Conservation (phyloP, 2,888 invertebrate species). For the Lobophora halterata region DNA sequence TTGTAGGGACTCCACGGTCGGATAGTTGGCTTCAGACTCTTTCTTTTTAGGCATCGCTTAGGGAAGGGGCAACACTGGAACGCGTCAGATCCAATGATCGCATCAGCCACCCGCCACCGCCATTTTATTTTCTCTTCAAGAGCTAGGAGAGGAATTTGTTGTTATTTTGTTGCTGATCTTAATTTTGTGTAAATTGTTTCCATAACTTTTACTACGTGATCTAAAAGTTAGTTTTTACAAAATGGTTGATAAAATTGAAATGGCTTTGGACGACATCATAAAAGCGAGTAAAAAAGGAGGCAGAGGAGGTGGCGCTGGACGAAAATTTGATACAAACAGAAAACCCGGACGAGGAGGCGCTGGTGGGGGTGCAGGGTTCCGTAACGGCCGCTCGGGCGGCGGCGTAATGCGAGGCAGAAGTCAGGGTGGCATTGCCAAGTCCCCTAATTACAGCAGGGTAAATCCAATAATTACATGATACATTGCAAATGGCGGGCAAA, state of each 20-base stretch:
- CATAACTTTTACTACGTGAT: constrained; percentile 1
- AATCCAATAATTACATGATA: constrained; percentile 52
- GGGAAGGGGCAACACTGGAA: too few species aligned
- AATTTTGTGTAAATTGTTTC: neutral
- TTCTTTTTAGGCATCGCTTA: too few species aligned
- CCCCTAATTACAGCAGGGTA: constrained; percentile 85
- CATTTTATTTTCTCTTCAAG: constrained; percentile 22
- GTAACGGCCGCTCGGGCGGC: constrained; percentile 79
- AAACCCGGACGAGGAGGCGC: constrained; percentile 63
- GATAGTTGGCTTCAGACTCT: too few species aligned
- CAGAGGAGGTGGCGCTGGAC: constrained; percentile 78
- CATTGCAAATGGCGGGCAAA: constrained; percentile 73
- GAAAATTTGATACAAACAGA: constrained; percentile 65
- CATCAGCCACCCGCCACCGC: constrained; percentile 1
- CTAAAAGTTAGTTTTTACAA: constrained; percentile 44
- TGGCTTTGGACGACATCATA: constrained; percentile 98
- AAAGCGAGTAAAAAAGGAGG: constrained; percentile 89
- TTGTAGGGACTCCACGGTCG: too few species aligned
- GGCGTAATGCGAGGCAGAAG: constrained; percentile 86
- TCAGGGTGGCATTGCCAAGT: constrained; percentile 85
- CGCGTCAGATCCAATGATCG: too few species aligned
- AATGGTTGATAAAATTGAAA: constrained; percentile 97
- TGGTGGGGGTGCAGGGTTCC: constrained; percentile 67
- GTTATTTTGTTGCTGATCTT: neutral
- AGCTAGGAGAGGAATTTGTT: constrained; percentile 2